phyloP scores from a whole-genome alignment of 2,888 invertebrate genomes.

The Frankliniella intonsa region DNA sequence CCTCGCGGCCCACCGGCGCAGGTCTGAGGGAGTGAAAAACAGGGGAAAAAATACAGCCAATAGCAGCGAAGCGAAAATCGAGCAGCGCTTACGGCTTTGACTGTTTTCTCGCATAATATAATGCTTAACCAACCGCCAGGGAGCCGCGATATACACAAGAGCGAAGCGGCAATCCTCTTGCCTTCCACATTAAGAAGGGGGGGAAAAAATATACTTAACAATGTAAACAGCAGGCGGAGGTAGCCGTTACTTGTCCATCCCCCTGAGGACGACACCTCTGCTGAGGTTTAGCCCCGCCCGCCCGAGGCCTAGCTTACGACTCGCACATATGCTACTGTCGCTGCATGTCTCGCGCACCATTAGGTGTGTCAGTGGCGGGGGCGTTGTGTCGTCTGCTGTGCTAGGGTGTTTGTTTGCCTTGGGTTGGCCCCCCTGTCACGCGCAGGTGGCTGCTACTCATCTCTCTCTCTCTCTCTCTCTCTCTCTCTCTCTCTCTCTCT shows the following conservation, averaged over 20 bases:
- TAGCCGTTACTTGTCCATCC: no score
- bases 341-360: no score
- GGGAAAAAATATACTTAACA: no score
- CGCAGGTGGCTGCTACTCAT: conserved; percentile 21
- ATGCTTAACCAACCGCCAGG: not conserved
- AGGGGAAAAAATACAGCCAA: not conserved
- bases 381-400: no score
- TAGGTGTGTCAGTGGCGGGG: no score
- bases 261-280: no score
- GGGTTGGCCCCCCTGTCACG: not conserved
- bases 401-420: not conserved
- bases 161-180: not conserved
- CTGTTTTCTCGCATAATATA: not conserved
- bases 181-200: no score
- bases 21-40: not conserved
- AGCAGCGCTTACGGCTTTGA: not conserved
- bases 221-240: no score
- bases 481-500: not conserved
- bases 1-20: no score
- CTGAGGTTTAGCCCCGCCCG: no score
- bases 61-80: not conserved
- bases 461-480: not conserved
- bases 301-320: no score
- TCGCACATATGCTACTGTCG: no score
- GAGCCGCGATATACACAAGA: not conserved